A percentile compares a stretch with the other conserved stretches of the same genome.
phyloP scores from a whole-genome alignment of 2,797 vertebrate genomes.

The Melanotaenia trifasciata region DNA sequence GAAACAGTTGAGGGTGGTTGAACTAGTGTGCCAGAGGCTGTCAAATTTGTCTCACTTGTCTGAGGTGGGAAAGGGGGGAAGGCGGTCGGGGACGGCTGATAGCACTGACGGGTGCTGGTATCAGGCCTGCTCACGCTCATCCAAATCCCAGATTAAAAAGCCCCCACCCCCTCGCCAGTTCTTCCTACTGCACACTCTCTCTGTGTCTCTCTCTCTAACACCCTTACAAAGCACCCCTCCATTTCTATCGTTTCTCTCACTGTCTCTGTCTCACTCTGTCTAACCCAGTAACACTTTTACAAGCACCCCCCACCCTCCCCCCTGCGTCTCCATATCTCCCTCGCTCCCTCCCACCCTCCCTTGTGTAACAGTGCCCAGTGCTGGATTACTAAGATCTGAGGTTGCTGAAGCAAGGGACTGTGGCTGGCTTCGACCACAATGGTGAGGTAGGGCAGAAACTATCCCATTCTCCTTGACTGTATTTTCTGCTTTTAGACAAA shows the following conservation, averaged over 20 bases:
- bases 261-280: constrained; percentile 58
- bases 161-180: constrained; percentile 46
- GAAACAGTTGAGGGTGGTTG: constrained; percentile 14
- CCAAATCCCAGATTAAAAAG: constrained; percentile 81
- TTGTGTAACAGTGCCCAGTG: constrained; percentile 77
- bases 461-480: constrained; percentile 18
- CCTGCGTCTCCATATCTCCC: constrained; percentile 54
- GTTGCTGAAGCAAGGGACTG: constrained; percentile 65
- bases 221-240: constrained; percentile 45
- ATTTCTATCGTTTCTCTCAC: constrained; percentile 35
- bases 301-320: constrained; percentile 43
- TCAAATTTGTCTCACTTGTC: constrained; percentile 35
- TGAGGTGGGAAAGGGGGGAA: constrained; percentile 39
- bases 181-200: constrained; percentile 32
- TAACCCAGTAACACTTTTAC: constrained; percentile 69
- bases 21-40: constrained; percentile 27
- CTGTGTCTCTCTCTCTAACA: constrained; percentile 36
- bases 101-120: constrained; percentile 62
- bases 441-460: constrained; percentile 85
- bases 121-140: constrained; percentile 77
- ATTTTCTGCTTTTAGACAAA: constrained; percentile 19
- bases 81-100: constrained; percentile 50
- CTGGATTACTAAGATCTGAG: constrained; percentile 79
- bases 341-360: constrained; percentile 50
- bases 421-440: constrained; percentile 81